phyloP scores from a whole-genome alignment of 2,888 invertebrate species.

The Metacarcinus magister region DNA sequence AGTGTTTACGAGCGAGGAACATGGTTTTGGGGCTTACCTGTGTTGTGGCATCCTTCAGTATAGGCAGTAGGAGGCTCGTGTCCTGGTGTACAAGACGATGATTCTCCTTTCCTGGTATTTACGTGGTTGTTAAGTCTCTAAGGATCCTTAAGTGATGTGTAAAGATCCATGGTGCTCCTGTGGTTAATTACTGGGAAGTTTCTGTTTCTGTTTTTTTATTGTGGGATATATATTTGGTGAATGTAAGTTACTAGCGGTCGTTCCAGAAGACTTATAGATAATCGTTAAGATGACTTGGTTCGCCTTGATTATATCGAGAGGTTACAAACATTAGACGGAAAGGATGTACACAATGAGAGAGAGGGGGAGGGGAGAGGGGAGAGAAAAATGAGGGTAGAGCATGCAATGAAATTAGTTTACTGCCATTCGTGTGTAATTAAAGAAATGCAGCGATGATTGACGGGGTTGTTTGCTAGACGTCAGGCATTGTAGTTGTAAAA shows the following conservation, averaged over 20 bases:
- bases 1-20: background rate
- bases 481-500: background rate
- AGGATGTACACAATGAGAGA: background rate
- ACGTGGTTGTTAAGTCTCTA: background rate
- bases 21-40: background rate
- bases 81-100: background rate
- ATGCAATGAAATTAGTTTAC: background rate
- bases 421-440: background rate
- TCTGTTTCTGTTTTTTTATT: background rate
- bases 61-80: background rate
- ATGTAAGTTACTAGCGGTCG: background rate
- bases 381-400: background rate
- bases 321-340: background rate
- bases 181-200: background rate
- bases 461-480: background rate
- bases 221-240: no score
- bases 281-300: background rate
- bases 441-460: background rate
- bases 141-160: background rate
- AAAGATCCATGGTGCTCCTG: background rate
- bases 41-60: background rate
- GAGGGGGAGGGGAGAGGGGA: background rate
- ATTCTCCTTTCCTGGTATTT: background rate
- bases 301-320: background rate
- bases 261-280: background rate